phyloP scores from a whole-genome alignment of 2,797 vertebrate genomes.

The Enteromius fasciolatus region DNA sequence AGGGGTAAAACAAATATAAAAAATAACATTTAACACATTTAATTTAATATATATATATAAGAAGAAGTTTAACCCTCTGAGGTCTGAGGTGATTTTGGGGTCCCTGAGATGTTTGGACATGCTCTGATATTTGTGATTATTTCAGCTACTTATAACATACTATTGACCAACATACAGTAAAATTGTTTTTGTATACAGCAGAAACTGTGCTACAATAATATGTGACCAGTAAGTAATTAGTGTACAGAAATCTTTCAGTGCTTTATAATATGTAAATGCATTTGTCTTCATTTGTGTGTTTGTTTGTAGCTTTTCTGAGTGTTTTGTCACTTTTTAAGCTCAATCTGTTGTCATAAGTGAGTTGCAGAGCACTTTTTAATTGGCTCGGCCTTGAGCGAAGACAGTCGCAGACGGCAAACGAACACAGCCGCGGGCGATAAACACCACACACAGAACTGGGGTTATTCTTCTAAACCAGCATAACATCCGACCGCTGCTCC shows the following conservation, averaged over 20 bases:
- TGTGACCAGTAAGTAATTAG: conserved; percentile 24
- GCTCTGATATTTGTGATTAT: too few species aligned
- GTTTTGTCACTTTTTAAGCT: background rate
- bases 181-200: too few species aligned
- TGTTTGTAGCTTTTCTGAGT: background rate
- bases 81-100: too few species aligned
- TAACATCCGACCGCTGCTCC: background rate
- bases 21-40: too few species aligned
- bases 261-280: background rate
- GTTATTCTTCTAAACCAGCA: conserved; percentile 18
- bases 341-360: conserved; percentile 8
- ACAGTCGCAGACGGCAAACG: conserved; percentile 40
- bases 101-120: too few species aligned
- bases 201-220: too few species aligned
- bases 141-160: too few species aligned
- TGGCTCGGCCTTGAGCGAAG: conserved; percentile 45
- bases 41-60: too few species aligned
- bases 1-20: too few species aligned
- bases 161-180: too few species aligned
- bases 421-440: conserved; percentile 32
- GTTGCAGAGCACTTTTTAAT: conserved; percentile 35
- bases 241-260: background rate
- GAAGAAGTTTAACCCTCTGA: too few species aligned
- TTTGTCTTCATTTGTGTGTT: background rate
- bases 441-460: background rate